Evolutionary conservation across 1,140 invertebrate species (phyloP), one percentile per base, ranked within the genome.

Genomic region (Camponotus pennsylvanicus): DNA sequence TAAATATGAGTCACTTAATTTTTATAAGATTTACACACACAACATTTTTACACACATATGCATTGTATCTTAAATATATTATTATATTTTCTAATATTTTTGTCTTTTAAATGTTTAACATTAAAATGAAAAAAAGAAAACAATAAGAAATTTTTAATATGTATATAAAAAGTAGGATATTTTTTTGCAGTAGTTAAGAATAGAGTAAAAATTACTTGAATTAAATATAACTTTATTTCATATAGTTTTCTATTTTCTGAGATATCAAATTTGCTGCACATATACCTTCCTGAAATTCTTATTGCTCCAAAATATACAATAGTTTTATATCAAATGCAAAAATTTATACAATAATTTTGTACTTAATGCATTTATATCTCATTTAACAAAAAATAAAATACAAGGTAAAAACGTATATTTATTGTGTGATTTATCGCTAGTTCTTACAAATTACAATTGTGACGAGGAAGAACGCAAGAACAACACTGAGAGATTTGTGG

Each of bases 1-100:
- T 59, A 52, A 69, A 57, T 59, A 76, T 3, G 37, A 15, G 13
- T 3, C 49, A 15, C 9, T 52, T 42, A 55, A 64, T 37, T 70
- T 82, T 88, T 77, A 37, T 86, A 86, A 77, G 9, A 52, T 64
- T 61, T 77, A 13, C 27, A 64, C n/a, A 66, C 70, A 21, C 21
- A 21, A 21, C 21, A 21, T 21, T 21, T 21, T 21, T 21, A 21
- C 21, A 21, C 21, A 21, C 15, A 21, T 34, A 11, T 34, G 27
- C 27, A 27, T 27, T 27, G 3, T 11, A 32, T 2, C 78, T 67
- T 89, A 88, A 73, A 88, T 88, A 88, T 27, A 71, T 61, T 21
- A 69, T 27, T n/a, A 8, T 18, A 75, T 75, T 82, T 82, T 61
- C 34, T 45, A 73, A 9, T 2, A 34, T 1, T 34, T 34, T 40